Evolutionary conservation across 2,797 vertebrate genomes (phyloP).

Genomic region (Microctenopoma lineatum): DNA sequence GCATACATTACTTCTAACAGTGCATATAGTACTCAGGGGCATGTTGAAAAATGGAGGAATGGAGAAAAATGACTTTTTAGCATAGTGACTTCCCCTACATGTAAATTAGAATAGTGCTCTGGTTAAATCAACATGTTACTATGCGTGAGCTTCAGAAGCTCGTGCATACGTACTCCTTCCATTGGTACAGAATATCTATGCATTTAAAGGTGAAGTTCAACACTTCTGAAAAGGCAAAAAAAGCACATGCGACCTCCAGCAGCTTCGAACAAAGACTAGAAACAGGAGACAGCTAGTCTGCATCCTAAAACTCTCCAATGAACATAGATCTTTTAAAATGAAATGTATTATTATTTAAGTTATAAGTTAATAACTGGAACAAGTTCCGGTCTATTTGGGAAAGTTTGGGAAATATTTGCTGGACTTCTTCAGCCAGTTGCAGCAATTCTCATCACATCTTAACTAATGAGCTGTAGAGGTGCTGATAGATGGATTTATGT

Average conservation of each 20-base stretch:
- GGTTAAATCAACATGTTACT: neutral
- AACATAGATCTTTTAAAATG: too few relatives aligned
- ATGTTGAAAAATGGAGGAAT: constrained; percentile 21
- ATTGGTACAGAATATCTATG: too few relatives aligned
- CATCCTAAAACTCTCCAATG: too few relatives aligned
- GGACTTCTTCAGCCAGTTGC: neutral
- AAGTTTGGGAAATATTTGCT: neutral
- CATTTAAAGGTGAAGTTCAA: neutral
- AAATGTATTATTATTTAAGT: too few relatives aligned
- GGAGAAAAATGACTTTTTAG: constrained; percentile 2
- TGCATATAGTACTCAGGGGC: constrained; percentile 29
- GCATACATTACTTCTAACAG: constrained; percentile 37
- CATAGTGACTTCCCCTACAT: neutral
- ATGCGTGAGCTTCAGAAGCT: too few relatives aligned
- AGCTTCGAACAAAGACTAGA: neutral
- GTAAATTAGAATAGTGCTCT: neutral
- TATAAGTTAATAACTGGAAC: neutral
- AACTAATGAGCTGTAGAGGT: neutral
- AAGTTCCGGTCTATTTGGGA: neutral
- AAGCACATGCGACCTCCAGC: neutral
- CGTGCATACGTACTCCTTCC: neutral
- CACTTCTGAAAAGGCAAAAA: neutral
- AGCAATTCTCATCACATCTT: neutral
- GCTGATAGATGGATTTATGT: neutral
- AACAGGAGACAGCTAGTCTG: neutral